phyloP scores from a whole-genome alignment of 2,797 vertebrate species.

The Sorex maritimensis region DNA sequence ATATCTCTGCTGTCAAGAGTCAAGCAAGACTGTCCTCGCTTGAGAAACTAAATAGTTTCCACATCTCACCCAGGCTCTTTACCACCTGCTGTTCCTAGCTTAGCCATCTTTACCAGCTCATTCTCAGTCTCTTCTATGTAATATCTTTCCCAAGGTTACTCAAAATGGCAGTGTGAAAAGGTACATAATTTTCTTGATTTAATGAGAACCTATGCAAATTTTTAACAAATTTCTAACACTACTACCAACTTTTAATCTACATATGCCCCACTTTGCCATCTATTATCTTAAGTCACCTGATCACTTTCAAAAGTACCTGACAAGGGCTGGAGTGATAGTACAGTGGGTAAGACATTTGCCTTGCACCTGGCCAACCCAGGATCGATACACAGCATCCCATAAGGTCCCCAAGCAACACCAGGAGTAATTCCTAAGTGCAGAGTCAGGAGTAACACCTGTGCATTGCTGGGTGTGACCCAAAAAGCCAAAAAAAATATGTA shows the following conservation, averaged over 20 bases:
- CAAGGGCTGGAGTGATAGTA: too few species aligned
- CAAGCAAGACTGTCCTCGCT: slow-evolving; percentile 46
- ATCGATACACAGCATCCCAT: too few species aligned
- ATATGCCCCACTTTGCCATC: slow-evolving; percentile 45
- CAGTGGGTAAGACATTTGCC: too few species aligned
- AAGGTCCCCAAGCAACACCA: too few species aligned
- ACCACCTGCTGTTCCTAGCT: slow-evolving; percentile 21
- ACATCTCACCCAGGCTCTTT: slow-evolving; percentile 18
- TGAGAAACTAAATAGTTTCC: slow-evolving; percentile 11
- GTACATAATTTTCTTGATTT: slow-evolving; percentile 34
- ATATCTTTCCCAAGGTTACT: slow-evolving; percentile 28
- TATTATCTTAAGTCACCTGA: slow-evolving; percentile 47
- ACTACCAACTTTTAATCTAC: slow-evolving; percentile 49
- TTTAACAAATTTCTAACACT: slow-evolving; percentile 51
- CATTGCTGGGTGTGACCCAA: too few species aligned
- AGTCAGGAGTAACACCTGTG: too few species aligned
- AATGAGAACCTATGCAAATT: slow-evolving; percentile 62
- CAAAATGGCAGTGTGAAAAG: slow-evolving; percentile 61
- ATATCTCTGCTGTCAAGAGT: not conserved
- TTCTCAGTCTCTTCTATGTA: slow-evolving; percentile 50
- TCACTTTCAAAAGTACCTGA: not conserved
- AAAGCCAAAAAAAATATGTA: not conserved
- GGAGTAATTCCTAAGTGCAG: too few species aligned
- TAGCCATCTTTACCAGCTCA: slow-evolving; percentile 42
- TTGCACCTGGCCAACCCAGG: too few species aligned